A percentile compares a stretch with the other conserved stretches of the same genome.
Evolutionary conservation across 1,140 invertebrate genomes (phyloP).

Genomic region (Littorina saxatilis): DNA sequence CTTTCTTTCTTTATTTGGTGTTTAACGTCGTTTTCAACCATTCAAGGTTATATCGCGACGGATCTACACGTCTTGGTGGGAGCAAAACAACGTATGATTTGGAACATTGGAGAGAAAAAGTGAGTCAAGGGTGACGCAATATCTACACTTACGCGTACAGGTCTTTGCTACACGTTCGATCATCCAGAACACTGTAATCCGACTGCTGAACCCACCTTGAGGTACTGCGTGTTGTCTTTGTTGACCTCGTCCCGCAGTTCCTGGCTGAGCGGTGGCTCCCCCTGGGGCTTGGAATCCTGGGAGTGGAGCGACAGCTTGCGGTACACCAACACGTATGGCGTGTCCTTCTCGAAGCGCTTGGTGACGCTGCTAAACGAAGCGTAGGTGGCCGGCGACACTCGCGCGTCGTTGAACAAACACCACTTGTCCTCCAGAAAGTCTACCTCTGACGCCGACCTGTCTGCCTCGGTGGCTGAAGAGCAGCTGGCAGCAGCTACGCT

Average conservation of each 20-base stretch:
- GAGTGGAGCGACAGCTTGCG: conserved; percentile 64
- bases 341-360: conserved; percentile 81
- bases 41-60: too few species aligned
- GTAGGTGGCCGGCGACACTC: conserved; percentile 81
- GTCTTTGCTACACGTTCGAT: too few species aligned
- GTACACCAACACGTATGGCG: conserved; percentile 90
- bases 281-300: conserved; percentile 39
- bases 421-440: conserved; percentile 79
- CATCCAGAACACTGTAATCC: too few species aligned
- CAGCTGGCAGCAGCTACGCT: background rate
- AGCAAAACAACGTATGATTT: too few species aligned
- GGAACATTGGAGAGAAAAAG: too few species aligned
- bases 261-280: conserved; percentile 70
- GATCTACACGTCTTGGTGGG: too few species aligned
- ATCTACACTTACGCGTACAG: too few species aligned
- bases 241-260: conserved; percentile 76
- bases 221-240: conserved; percentile 75
- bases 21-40: too few species aligned
- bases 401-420: conserved; percentile 89
- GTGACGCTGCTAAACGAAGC: conserved; percentile 80
- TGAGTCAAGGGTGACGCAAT: too few species aligned
- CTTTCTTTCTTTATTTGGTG: too few species aligned
- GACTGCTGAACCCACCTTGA: conserved; percentile 72
- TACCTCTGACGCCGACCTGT: background rate
- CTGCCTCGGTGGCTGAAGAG: background rate